phyloP scores from a whole-genome alignment of 2,113 vertebrate species.

The Vulpes ferrilata region DNA sequence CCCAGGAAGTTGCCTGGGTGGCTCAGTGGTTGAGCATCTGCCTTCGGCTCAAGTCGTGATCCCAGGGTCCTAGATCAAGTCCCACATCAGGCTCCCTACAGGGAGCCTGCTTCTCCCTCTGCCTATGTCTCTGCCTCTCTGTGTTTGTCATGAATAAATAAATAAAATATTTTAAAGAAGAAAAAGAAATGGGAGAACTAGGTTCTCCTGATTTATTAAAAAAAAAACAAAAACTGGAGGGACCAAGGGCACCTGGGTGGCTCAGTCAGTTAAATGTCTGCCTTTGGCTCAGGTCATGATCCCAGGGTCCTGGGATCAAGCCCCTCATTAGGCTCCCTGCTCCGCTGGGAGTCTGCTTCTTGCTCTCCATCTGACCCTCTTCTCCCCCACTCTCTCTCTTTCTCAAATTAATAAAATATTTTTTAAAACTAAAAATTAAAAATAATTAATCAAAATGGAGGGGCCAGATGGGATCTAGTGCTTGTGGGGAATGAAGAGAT shows the following conservation, averaged over 20 bases:
- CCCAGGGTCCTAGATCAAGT: neutral
- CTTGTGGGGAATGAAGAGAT: neutral
- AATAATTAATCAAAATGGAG: neutral
- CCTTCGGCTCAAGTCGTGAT: neutral
- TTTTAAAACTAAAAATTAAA: neutral
- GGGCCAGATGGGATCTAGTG: neutral
- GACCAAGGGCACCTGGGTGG: too few relatives aligned
- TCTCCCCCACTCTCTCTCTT: neutral
- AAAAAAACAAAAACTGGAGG: too few relatives aligned
- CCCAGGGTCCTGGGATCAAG: too few relatives aligned
- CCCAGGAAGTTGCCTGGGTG: neutral
- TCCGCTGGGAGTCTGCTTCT: too few relatives aligned
- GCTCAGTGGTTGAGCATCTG: neutral
- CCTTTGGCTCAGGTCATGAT: too few relatives aligned
- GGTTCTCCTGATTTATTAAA: too few relatives aligned
- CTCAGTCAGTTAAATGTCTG: too few relatives aligned
- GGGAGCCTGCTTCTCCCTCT: neutral
- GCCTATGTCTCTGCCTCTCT: neutral
- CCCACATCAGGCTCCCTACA: neutral
- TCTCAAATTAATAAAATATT: neutral
- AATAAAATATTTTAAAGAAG: too few relatives aligned
- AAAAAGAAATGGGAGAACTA: too few relatives aligned
- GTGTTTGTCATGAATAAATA: too few relatives aligned
- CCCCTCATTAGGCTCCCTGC: too few relatives aligned
- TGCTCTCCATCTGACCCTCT: too few relatives aligned